Evolutionary conservation across 2,113 vertebrate genomes (phyloP).

Genomic region (Brevimyrus niger): DNA sequence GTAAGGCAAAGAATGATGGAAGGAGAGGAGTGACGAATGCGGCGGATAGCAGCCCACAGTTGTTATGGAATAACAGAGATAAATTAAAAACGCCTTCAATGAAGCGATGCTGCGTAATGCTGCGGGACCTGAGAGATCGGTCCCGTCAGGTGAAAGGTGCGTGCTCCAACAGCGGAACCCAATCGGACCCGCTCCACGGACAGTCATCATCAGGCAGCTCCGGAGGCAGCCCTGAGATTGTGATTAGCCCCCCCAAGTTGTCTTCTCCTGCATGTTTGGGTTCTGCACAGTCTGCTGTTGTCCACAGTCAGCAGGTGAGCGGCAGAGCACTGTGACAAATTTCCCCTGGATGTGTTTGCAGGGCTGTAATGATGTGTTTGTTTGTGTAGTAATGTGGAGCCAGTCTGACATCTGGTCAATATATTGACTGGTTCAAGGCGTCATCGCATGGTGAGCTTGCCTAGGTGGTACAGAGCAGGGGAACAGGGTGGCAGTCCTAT

Average conservation of each 20-base stretch:
- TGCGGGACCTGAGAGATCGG: neutral
- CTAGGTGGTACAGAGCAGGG: neutral
- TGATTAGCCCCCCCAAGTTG: constrained; percentile 27
- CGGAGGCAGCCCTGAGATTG: constrained; percentile 18
- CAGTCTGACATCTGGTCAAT: neutral
- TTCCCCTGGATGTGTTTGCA: neutral
- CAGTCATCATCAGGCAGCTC: constrained; percentile 21
- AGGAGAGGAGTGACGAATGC: neutral
- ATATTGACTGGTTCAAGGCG: neutral
- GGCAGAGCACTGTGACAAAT: neutral
- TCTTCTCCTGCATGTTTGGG: neutral
- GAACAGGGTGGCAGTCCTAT: neutral
- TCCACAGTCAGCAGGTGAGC: neutral
- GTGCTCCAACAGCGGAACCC: neutral
- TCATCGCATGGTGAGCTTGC: neutral
- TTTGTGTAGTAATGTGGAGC: neutral
- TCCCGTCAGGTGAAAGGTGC: neutral
- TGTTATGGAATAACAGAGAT: neutral
- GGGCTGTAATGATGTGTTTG: neutral
- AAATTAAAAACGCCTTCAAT: neutral
- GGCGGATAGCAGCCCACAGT: neutral
- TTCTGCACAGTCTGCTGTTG: neutral
- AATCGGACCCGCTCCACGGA: neutral
- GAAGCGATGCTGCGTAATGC: neutral
- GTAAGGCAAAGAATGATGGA: neutral